A percentile compares a stretch with the other conserved stretches of the same genome.
Evolutionary conservation across 2,797 vertebrate species (phyloP).

Genomic region (Microchirus variegatus): DNA sequence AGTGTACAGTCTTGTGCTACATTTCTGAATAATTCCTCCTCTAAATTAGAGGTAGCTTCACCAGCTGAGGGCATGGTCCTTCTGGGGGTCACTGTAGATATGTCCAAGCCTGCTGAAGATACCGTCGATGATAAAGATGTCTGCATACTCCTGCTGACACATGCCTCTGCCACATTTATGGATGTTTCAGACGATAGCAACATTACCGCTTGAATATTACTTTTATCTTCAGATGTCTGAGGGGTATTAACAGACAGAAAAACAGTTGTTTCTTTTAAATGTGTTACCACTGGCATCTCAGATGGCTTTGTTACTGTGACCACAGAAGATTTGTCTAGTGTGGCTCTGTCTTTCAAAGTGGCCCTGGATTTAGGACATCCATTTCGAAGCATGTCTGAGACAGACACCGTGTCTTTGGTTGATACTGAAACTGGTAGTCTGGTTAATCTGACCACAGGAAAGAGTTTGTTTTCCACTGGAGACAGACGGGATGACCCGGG

Average conservation of each 20-base stretch:
- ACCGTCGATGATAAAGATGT: neutral
- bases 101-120: neutral
- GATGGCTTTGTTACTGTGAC: neutral
- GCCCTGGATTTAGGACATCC: neutral
- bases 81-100: no score
- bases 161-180: neutral
- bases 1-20: no score
- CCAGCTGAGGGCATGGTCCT: neutral
- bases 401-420: constrained; percentile 20
- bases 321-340: neutral
- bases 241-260: no score
- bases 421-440: constrained; percentile 43
- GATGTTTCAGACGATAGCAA: constrained; percentile 3
- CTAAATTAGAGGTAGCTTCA: neutral
- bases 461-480: neutral
- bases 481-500: neutral
- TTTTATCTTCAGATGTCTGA: no score
- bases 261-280: constrained; percentile 4
- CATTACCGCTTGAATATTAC: neutral
- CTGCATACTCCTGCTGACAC: neutral
- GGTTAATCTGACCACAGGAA: constrained; percentile 47
- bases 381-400: constrained; percentile 21
- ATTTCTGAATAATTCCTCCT: no score
- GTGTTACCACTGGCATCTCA: neutral
- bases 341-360: neutral